Base-by-base conservation (phyloP, 2,888 invertebrate genomes). In the Colostygia pectinataria region DNA sequence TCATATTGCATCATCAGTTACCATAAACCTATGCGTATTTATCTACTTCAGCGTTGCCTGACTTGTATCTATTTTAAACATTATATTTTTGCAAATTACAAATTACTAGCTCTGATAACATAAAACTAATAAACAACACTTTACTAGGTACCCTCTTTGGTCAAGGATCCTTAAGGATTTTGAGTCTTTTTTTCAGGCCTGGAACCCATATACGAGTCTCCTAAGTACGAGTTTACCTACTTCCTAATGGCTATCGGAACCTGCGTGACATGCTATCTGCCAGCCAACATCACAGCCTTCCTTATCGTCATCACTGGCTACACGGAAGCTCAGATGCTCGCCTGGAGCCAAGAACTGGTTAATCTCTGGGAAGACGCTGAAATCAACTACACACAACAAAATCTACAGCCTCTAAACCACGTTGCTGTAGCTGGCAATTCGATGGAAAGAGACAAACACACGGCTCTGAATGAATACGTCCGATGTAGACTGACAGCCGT, bases 241-340 rank as follows among this genome's bases (percentile, higher is more conserved):
- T 13, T 57, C 0, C 9, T 75, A 0, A 63, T 61, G 33, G 2
- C 45, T 0, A 31, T 57, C 0, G 69, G 65, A 0, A 57, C 66
- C 0, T 50, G 58, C 8, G 73, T 71, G 31, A 66, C 68, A 0
- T 62, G 65, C 12, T 80, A 74, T 45, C 50, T 66, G 0, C 65
- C 77, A 2, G 71, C 77, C 1, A 76, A 67, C 41, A 65, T 80
- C 10, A 71, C 73, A 0, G 68, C 69, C 2, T 66, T 82, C 14
- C 60, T 79, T 1, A 73, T 83, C 6, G 57, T 77, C 14, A 48
- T 75, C 13, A 59, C 64, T 1, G 83, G 83, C 0, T 83, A 78
- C 50, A 66, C 65, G 0, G 83, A 83, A 55, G 76, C 78, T 0
- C 81, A 82, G 55, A 74, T 81, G 61, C 44, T 74, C 1, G 70